A percentile compares a stretch with the other conserved stretches of the same genome.
These are phyloP conservation scores for Falco concolor DNA, from an alignment of 2,797 vertebrate species.

Conservation along the genomic window DNA sequence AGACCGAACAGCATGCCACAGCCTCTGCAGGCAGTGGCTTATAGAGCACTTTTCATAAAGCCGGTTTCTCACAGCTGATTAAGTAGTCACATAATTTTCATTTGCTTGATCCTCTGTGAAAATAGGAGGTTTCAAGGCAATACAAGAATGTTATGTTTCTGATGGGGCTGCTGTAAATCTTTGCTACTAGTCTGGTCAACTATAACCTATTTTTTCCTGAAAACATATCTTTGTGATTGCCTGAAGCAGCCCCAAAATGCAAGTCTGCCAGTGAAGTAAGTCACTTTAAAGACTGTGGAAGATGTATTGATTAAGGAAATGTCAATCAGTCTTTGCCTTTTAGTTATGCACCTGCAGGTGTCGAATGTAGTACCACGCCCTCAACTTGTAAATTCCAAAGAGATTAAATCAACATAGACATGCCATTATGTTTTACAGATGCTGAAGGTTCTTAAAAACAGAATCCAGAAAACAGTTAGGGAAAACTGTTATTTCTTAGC, in stretches of 20 bases:
- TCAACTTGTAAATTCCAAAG: background rate
- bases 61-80: background rate
- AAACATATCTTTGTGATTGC: background rate
- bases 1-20: background rate
- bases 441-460: background rate
- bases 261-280: background rate
- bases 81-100: background rate
- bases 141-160: background rate
- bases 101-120: slow-evolving; percentile 9
- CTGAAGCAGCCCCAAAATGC: background rate
- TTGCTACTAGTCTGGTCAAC: background rate
- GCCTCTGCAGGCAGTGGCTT: background rate
- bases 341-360: background rate
- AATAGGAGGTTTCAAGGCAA: background rate
- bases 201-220: background rate
- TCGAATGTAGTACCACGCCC: fast-evolving
- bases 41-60: background rate
- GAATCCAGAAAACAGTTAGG: background rate
- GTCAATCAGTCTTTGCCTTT: background rate
- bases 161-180: background rate
- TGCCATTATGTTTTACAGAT: background rate
- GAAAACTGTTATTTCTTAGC: background rate
- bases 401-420: background rate
- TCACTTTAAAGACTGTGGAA: background rate
- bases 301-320: background rate